Conservation (phyloP, 2,797 vertebrate genomes). For the Malurus leucopterus region DNA sequence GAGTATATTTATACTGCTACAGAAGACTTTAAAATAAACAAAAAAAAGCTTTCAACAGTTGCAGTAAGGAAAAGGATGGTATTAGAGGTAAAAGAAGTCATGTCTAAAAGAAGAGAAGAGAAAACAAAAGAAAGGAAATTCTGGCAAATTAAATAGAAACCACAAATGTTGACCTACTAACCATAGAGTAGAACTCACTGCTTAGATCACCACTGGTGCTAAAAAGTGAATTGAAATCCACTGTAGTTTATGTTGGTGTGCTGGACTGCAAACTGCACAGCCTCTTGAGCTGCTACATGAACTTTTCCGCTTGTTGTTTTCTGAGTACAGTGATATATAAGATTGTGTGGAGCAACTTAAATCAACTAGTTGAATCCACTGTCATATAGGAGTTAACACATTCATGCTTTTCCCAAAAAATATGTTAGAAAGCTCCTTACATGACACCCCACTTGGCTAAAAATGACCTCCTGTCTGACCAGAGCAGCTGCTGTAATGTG, state of each 20-base stretch:
- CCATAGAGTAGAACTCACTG: constrained; percentile 1
- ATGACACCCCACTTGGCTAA: not conserved
- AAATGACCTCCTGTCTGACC: not conserved
- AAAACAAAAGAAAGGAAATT: constrained; percentile 44
- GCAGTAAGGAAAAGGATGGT: constrained; percentile 23
- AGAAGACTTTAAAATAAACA: constrained; percentile 22
- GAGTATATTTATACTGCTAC: constrained; percentile 34
- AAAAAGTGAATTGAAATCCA: constrained; percentile 16
- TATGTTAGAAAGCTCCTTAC: not conserved
- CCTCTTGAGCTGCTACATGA: not conserved
- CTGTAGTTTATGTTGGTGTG: not conserved
- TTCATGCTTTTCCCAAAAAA: not conserved
- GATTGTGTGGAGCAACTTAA: not conserved
- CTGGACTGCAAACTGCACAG: not conserved
- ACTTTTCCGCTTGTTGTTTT: not conserved
- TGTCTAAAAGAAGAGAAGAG: constrained; percentile 37
- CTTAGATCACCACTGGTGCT: constrained; percentile 18
- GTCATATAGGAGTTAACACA: not conserved
- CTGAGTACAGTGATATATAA: not conserved
- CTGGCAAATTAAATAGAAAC: constrained; percentile 36
- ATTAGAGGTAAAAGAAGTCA: constrained; percentile 28
- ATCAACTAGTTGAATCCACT: not conserved
- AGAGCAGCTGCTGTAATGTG: not conserved
- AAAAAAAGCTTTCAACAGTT: constrained; percentile 22
- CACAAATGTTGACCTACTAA: constrained; percentile 51